Evolutionary conservation across 1,140 invertebrate species (phyloP).

Genomic region (Batillaria attramentaria): DNA sequence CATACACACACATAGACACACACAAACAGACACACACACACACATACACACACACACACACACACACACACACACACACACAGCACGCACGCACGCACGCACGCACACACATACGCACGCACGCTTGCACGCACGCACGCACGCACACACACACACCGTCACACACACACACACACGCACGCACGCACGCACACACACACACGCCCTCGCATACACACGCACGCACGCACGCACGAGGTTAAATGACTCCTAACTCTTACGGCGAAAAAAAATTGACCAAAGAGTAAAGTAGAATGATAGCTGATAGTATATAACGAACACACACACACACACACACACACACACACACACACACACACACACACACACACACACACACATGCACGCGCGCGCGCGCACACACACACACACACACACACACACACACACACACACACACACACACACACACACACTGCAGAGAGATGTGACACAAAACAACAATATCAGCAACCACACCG

Average conservation of each 20-base stretch:
- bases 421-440: slow-evolving; percentile 11
- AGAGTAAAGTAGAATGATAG: too few species aligned
- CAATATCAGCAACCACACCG: too few species aligned
- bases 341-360: background rate
- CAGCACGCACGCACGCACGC: background rate
- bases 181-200: background rate
- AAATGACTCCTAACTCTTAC: too few species aligned
- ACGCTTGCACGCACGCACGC: background rate
- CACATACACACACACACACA: background rate
- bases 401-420: background rate
- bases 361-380: background rate
- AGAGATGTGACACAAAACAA: too few species aligned
- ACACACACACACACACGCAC: background rate
- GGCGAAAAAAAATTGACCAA: too few species aligned
- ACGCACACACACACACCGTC: slow-evolving; percentile 2
- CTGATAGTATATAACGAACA: background rate
- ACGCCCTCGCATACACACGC: background rate
- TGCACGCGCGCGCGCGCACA: background rate
- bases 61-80: slow-evolving; percentile 9
- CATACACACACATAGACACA: background rate
- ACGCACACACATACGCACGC: background rate
- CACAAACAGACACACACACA: slow-evolving; percentile 11
- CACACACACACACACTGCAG: slow-evolving; percentile 15
- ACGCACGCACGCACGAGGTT: slow-evolving; percentile 7
- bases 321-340: background rate